These are phyloP conservation scores for Chaetorhynchus papuensis DNA, from an alignment of 2,113 vertebrate genomes.

Conservation along the genomic window DNA sequence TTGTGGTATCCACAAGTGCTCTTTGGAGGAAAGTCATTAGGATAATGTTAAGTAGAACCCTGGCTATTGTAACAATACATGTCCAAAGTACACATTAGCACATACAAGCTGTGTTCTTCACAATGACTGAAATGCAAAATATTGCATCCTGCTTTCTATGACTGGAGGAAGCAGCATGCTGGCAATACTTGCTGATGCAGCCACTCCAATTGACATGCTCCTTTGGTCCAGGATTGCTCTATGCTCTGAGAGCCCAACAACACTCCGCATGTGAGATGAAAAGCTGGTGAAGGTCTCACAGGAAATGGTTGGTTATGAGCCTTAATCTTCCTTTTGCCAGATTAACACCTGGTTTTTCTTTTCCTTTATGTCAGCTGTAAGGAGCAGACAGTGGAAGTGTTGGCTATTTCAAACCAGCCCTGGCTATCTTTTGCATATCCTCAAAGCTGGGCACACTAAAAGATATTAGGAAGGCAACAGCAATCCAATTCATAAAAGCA, in stretches of 20 bases:
- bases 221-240: neutral
- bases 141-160: neutral
- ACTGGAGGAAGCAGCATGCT: neutral
- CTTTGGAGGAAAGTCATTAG: slow-evolving; percentile 37
- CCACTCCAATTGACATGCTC: neutral
- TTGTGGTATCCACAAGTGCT: neutral
- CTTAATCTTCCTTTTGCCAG: neutral
- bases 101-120: neutral
- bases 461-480: neutral
- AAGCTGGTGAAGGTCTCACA: neutral
- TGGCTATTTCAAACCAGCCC: neutral
- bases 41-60: neutral
- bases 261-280: neutral
- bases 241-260: neutral
- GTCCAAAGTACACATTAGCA: neutral
- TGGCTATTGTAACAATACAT: neutral
- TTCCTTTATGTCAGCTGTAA: neutral
- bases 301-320: neutral
- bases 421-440: neutral
- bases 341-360: neutral
- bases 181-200: neutral
- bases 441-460: neutral
- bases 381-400: neutral
- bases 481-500: neutral
- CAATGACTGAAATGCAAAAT: neutral